Conservation (phyloP, 2,113 vertebrate species). For the Psittacula cyanocephala region DNA sequence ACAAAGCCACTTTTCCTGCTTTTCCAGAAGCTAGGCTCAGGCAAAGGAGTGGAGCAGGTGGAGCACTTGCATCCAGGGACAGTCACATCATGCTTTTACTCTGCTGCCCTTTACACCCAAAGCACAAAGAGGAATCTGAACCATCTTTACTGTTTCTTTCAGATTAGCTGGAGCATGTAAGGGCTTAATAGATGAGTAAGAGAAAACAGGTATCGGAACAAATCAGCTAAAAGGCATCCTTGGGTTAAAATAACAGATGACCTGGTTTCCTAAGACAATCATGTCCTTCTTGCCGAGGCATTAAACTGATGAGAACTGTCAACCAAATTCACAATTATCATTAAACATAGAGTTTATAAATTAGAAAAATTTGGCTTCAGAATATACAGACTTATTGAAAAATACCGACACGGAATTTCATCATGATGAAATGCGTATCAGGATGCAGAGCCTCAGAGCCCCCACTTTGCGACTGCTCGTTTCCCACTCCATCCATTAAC, state of each 20-base stretch:
- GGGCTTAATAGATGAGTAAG: fast-evolving
- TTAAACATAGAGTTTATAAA: not conserved
- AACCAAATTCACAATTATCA: not conserved
- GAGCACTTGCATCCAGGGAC: not conserved
- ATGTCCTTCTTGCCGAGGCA: not conserved
- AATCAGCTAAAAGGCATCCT: not conserved
- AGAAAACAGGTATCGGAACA: not conserved
- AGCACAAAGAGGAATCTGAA: not conserved
- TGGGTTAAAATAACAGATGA: not conserved
- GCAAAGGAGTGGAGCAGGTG: not conserved
- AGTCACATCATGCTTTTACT: not conserved
- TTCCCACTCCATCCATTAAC: not conserved
- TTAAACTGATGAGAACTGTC: not conserved
- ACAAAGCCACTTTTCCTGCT: not conserved
- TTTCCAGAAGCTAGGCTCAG: not conserved
- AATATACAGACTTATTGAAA: not conserved
- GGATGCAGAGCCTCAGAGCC: not conserved
- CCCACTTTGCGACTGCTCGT: not conserved
- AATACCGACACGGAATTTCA: not conserved
- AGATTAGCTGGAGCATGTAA: too few relatives aligned
- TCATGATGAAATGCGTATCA: not conserved
- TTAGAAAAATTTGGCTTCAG: not conserved
- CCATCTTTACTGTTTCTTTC: fast-evolving
- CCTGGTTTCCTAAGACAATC: fast-evolving
- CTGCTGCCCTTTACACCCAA: fast-evolving